Conservation (phyloP, 2,797 vertebrate species). For the Ptychobarbus kaznakovi region DNA sequence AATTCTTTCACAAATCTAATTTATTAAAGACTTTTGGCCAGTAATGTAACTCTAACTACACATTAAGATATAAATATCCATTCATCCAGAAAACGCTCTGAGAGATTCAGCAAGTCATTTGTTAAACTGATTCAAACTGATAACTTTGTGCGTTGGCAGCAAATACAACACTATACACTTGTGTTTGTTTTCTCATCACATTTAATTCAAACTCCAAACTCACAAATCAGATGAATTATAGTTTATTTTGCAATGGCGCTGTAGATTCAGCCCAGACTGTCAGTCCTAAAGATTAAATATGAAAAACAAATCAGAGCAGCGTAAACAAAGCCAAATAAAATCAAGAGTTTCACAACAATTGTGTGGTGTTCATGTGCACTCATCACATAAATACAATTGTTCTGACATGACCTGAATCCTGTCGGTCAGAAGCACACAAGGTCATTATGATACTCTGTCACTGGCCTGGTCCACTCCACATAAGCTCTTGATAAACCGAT, state of each 20-base stretch:
- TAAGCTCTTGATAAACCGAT: constrained; percentile 58
- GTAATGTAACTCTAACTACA: neutral
- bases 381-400: constrained; percentile 15
- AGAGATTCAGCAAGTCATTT: neutral
- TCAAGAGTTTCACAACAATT: constrained; percentile 12
- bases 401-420: constrained; percentile 22
- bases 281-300: neutral
- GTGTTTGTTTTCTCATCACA: neutral
- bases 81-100: neutral
- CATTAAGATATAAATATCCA: neutral
- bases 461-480: constrained; percentile 38
- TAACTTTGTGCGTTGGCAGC: neutral
- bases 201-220: neutral
- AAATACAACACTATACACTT: neutral
- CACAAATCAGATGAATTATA: neutral
- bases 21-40: neutral
- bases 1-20: neutral
- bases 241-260: neutral
- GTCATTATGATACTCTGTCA: constrained; percentile 39
- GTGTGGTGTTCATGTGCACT: neutral
- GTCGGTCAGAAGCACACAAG: constrained; percentile 24
- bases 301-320: constrained; percentile 11
- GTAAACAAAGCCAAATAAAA: constrained; percentile 8
- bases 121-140: neutral
- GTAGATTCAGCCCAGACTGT: constrained; percentile 2